phyloP scores from a whole-genome alignment of 2,113 vertebrate genomes.

The Chaetodon trifascialis region DNA sequence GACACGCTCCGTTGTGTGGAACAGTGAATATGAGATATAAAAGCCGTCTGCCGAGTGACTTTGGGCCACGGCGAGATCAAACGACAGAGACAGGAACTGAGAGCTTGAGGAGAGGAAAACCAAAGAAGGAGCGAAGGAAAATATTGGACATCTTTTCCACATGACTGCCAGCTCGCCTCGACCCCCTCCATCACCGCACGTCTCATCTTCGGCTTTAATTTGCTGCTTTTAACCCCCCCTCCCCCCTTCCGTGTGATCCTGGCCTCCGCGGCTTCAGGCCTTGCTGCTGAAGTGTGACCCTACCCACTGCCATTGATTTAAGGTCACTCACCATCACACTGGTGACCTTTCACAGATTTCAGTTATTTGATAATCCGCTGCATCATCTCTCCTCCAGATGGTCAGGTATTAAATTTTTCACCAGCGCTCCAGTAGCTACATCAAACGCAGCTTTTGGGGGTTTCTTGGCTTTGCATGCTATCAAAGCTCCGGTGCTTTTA shows the following conservation, averaged over 20 bases:
- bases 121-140: not conserved
- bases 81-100: slow-evolving; percentile 25
- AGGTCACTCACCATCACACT: slow-evolving; percentile 38
- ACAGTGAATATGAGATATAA: slow-evolving; percentile 67
- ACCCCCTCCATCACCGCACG: slow-evolving; percentile 12
- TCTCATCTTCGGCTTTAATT: slow-evolving; percentile 69
- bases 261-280: slow-evolving; percentile 24
- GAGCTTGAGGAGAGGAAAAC: slow-evolving; percentile 26
- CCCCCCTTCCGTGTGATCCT: slow-evolving; percentile 32
- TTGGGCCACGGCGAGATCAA: slow-evolving; percentile 58
- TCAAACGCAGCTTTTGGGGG: not conserved
- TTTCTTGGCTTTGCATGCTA: slow-evolving; percentile 15
- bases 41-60: slow-evolving; percentile 47
- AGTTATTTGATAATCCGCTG: slow-evolving; percentile 63
- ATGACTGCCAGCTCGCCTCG: slow-evolving; percentile 8
- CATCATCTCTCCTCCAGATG: slow-evolving; percentile 26
- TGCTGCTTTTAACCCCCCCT: slow-evolving; percentile 56
- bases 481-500: slow-evolving; percentile 27
- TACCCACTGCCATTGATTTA: slow-evolving; percentile 52
- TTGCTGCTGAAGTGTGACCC: slow-evolving; percentile 51
- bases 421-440: not conserved
- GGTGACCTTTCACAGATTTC: slow-evolving; percentile 64
- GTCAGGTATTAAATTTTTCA: slow-evolving; percentile 12
- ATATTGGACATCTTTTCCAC: slow-evolving; percentile 38
- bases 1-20: slow-evolving; percentile 66